These are phyloP conservation scores for Lasioglossum albipes DNA, from an alignment of 1,140 invertebrate species.

Conservation along the genomic window DNA sequence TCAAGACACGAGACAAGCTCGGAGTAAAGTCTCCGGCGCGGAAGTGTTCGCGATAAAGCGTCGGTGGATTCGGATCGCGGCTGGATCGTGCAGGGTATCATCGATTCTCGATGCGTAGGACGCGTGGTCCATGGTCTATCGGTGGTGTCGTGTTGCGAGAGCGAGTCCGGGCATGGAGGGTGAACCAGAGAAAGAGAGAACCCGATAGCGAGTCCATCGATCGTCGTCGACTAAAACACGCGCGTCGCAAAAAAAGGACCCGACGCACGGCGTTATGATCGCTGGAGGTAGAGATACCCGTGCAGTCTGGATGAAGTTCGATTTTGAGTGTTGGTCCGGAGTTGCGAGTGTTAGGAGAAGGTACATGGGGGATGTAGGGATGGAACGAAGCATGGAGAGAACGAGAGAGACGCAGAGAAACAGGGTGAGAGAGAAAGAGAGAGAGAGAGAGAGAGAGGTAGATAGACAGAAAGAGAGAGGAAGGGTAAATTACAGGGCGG, in stretches of 20 bases:
- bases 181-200: slow-evolving; percentile 25
- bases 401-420: background rate
- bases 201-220: slow-evolving; percentile 43
- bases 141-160: background rate
- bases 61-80: background rate
- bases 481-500: slow-evolving; percentile 48
- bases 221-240: slow-evolving; percentile 46
- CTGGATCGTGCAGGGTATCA: slow-evolving; percentile 15
- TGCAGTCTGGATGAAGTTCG: too few species aligned
- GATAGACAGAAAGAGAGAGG: background rate
- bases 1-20: too few species aligned
- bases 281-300: too few species aligned
- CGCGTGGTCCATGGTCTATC: slow-evolving; percentile 16
- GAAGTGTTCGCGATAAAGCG: too few species aligned
- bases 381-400: too few species aligned
- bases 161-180: slow-evolving; percentile 21
- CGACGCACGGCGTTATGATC: background rate
- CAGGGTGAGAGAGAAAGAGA: too few species aligned
- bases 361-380: background rate
- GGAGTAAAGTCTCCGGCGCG: too few species aligned
- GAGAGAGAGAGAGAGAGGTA: too few species aligned
- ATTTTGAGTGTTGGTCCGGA: too few species aligned
- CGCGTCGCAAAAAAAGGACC: slow-evolving; percentile 13
- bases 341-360: too few species aligned
- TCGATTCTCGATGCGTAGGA: slow-evolving; percentile 30